Evolutionary conservation across 2,797 vertebrate genomes (phyloP).

Genomic region (Geotrypetes seraphini): DNA sequence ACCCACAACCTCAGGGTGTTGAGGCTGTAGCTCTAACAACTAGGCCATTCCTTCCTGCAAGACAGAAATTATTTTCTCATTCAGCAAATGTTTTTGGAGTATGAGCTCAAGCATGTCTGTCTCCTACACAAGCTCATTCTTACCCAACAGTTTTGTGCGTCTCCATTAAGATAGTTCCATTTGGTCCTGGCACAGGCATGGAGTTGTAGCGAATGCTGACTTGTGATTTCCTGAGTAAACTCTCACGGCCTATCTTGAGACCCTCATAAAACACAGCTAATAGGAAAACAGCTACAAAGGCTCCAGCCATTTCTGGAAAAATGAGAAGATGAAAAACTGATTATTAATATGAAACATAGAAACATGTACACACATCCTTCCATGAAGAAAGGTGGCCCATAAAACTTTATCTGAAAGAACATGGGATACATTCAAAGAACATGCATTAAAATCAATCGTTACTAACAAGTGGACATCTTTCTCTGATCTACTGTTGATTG

Average conservation of each 20-base stretch:
- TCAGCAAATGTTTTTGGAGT: too few species aligned
- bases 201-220: slow-evolving; percentile 96
- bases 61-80: too few species aligned
- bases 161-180: slow-evolving; percentile 90
- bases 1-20: too few species aligned
- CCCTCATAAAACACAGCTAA: slow-evolving; percentile 89
- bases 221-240: slow-evolving; percentile 82
- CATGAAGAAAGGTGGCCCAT: background rate
- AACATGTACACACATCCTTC: background rate
- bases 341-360: too few species aligned
- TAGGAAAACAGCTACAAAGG: slow-evolving; percentile 83
- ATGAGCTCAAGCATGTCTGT: too few species aligned
- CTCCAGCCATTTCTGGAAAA: slow-evolving; percentile 92
- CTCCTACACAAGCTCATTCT: too few species aligned
- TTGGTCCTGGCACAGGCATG: slow-evolving; percentile 88
- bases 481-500: too few species aligned
- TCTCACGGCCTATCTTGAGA: slow-evolving; percentile 85
- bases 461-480: too few species aligned
- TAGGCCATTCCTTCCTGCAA: too few species aligned
- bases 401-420: background rate
- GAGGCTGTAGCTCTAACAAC: too few species aligned
- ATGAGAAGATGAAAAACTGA: too few species aligned
- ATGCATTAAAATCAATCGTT: too few species aligned
- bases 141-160: slow-evolving; percentile 96
- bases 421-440: background rate